phyloP scores from a whole-genome alignment of 2,888 invertebrate genomes.

The Xestobium rufovillosum region DNA sequence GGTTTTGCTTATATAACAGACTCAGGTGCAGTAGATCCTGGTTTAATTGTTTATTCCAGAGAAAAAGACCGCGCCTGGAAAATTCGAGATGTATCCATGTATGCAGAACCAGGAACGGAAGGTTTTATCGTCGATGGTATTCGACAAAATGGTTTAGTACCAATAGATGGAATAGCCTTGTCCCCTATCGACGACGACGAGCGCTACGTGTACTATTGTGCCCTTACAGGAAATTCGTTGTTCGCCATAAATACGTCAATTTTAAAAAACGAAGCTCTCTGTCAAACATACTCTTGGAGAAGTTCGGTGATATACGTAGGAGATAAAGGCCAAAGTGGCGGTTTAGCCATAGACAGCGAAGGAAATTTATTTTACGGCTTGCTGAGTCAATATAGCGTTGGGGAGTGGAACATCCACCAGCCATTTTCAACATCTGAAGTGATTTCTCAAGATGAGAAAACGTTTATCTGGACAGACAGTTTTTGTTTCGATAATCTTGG shows the following conservation, averaged over 20 bases:
- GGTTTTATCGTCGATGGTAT: conserved; percentile 54
- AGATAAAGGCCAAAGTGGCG: conserved; percentile 59
- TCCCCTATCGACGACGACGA: conserved; percentile 44
- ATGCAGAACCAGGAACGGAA: conserved; percentile 50
- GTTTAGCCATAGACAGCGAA: conserved; percentile 60
- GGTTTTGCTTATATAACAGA: conserved; percentile 66
- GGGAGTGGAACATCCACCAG: conserved; percentile 58
- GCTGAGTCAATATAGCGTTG: conserved; percentile 58
- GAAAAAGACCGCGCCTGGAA: conserved; percentile 61
- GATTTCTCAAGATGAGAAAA: conserved; percentile 51
- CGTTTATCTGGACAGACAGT: conserved; percentile 63
- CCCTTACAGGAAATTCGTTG: conserved; percentile 37
- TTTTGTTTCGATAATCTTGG: conserved; percentile 60
- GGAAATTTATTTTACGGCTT: conserved; percentile 62
- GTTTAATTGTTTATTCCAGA: conserved; percentile 62
- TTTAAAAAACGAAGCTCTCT: conserved; percentile 50
- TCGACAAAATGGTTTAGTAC: conserved; percentile 47
- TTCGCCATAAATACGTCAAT: conserved; percentile 55
- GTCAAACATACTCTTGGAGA: conserved; percentile 30
- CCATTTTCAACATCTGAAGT: conserved; percentile 45
- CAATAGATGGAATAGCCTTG: conserved; percentile 64
- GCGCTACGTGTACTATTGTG: conserved; percentile 31
- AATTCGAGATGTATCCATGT: conserved; percentile 60
- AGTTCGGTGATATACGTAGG: conserved; percentile 29
- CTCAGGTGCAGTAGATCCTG: conserved; percentile 57